A percentile compares a stretch with the other conserved stretches of the same genome.
phyloP scores from a whole-genome alignment of 2,888 invertebrate genomes.

The Macrosoma leucophasiata region DNA sequence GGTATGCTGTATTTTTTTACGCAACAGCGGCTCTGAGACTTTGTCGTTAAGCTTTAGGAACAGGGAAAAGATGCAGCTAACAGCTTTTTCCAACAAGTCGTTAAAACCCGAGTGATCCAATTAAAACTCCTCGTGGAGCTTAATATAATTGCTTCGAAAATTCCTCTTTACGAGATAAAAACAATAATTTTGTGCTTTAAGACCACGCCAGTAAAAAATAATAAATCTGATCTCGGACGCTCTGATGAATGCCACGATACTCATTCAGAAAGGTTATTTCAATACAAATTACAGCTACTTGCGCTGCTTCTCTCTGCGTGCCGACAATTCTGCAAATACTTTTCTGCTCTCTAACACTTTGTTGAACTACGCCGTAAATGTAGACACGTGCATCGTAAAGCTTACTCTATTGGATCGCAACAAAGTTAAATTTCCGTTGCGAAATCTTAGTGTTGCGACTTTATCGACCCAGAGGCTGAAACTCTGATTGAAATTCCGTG shows the following conservation, averaged over 20 bases:
- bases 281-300: constrained; percentile 74
- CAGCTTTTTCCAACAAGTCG: constrained; percentile 52
- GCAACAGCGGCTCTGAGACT: no score
- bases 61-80: constrained; percentile 44
- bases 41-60: constrained; percentile 24
- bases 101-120: constrained; percentile 65
- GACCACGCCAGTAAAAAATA: constrained; percentile 66
- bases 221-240: constrained; percentile 61
- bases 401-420: constrained; percentile 1
- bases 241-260: constrained; percentile 68
- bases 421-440: constrained; percentile 19
- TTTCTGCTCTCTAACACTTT: constrained; percentile 55
- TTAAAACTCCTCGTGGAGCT: constrained; percentile 65
- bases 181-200: constrained; percentile 73
- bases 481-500: constrained; percentile 73
- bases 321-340: constrained; percentile 73
- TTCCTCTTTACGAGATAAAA: constrained; percentile 69
- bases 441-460: constrained; percentile 27
- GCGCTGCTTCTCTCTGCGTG: constrained; percentile 61
- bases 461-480: constrained; percentile 1
- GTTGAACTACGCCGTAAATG: constrained; percentile 28
- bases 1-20: no score
- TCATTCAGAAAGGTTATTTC: constrained; percentile 70
- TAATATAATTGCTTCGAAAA: constrained; percentile 72
- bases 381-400: constrained; percentile 26